Base-by-base conservation (phyloP, 1,140 invertebrate genomes). In the Stenopsyche tienmushanensis region DNA sequence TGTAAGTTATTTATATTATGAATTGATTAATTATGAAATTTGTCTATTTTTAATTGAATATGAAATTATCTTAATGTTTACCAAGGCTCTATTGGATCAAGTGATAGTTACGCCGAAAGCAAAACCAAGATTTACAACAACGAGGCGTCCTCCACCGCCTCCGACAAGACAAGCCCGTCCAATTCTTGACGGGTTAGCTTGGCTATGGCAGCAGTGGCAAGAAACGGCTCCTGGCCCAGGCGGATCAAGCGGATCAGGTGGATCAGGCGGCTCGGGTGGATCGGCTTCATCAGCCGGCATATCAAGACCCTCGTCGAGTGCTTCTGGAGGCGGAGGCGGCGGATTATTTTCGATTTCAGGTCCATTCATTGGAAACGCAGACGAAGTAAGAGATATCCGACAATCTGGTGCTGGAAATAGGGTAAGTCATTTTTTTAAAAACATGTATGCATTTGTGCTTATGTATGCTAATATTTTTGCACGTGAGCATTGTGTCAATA, bases 131-230 rank as follows among this genome's bases (percentile, higher is more conserved):
- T 77, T 77, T 18, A 77, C 77, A 53, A 69, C 73, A 25, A 72
- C 76, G 8, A 75, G 75, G 15, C 76, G 76, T 1, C 76, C 78
- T 20, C 50, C 34, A 41, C 55, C 70, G 23, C 74, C 78, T 45
- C 52, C 66, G 1, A 41, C 66, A 2, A 42, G 66, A 25, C 76
- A 74, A 5, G 57, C 77, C 15, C 73, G 81, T 53, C 81, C 81
- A 0, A 75, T 82, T 44, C 60, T 82, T 52, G 81, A 81, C 49
- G 80, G 80, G 1, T 65, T 82, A 17, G 75, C 78, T 17, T 82
- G 80, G 80, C 73, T 82, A 2, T 81, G 80, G 80, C 77, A 79
- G 70, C 78, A 80, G 57, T 82, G 80, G 80, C 75, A 80, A 50
- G 77, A 81, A 52, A 81, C 79, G 7, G 78, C 71, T 1, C 75